Evolutionary conservation across 1,140 invertebrate species (phyloP), one percentile per base, ranked within the genome.

Genomic region (Lethocerus indicus): DNA sequence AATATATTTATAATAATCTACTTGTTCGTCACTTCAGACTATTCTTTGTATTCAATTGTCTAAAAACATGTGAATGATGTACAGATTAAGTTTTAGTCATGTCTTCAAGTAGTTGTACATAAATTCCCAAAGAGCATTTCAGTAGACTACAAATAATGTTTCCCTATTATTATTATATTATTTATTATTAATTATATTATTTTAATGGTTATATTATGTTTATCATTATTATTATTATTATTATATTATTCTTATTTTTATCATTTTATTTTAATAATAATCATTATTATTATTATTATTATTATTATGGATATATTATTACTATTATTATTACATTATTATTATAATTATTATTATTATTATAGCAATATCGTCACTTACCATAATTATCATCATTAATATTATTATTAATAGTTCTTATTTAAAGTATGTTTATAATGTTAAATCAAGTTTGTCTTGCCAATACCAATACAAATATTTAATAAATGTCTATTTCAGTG

Each of bases 391-490:
- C 32, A 48, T 48, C 32, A 48, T 20, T 16, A n/a, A 23, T 37
- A 20, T 35, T 24, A 52, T 52, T 46, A 51, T 51, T 45, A 44
- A 26, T 53, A 40, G 35, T 53, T 49, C 36, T 49, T 49, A 47
- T 53, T 49, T 52, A 40, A 47, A 49, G 20, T 53, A 49, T 47
- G 47, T 53, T 53, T 41, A 44, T 49, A 44, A 49, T 53, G 24
- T 44, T 44, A 32, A 37, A 45, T 35, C 24, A 41, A 45, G 43
- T 44, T 53, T 47, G 41, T 53, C 47, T 53, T 53, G 47, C 51
- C 51, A 53, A 53, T 53, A 53, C 40, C 51, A 43, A 49, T 53
- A 49, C 29, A 53, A 53, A 49, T 49, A 53, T 53, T 53, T 53
- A 52, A 45, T 51, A 45, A 51, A 53, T 53, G 51, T 53, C 51